Evolutionary conservation across 2,888 invertebrate genomes (phyloP).

Genomic region (Drosophila mercatorum): DNA sequence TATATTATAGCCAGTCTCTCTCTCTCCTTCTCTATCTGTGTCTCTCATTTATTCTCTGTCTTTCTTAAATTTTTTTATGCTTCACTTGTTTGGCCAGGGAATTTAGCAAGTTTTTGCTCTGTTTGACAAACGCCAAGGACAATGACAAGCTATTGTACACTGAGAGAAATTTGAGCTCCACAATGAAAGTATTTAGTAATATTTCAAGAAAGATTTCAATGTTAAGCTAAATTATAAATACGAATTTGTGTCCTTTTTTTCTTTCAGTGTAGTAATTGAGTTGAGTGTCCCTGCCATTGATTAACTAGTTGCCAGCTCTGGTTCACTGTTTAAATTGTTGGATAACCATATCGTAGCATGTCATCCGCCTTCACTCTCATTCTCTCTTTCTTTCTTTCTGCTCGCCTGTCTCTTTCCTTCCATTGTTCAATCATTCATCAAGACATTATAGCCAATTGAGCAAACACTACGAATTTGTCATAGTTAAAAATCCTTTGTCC

Average conservation of each 20-base stretch:
- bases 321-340: constrained; percentile 52
- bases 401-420: neutral
- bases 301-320: constrained; percentile 56
- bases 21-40: constrained; percentile 11
- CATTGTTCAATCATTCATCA: constrained; percentile 49
- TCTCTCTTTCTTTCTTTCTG: neutral
- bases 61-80: constrained; percentile 51
- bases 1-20: neutral
- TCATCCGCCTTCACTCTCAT: constrained; percentile 19
- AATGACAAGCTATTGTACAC: constrained; percentile 30
- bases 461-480: constrained; percentile 66
- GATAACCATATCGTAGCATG: constrained; percentile 64
- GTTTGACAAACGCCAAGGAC: constrained; percentile 69
- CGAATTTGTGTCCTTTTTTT: neutral
- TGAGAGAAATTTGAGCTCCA: neutral
- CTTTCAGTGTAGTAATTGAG: constrained; percentile 13
- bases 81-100: constrained; percentile 57
- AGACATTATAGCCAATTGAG: constrained; percentile 63
- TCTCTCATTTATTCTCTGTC: constrained; percentile 21
- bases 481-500: constrained; percentile 46
- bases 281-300: constrained; percentile 34
- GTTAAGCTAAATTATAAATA: no score
- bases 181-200: no score
- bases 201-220: no score
- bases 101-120: constrained; percentile 59